Base-by-base conservation (phyloP, 2,888 invertebrate genomes). In the Scaptomyza cyrtandrae region DNA sequence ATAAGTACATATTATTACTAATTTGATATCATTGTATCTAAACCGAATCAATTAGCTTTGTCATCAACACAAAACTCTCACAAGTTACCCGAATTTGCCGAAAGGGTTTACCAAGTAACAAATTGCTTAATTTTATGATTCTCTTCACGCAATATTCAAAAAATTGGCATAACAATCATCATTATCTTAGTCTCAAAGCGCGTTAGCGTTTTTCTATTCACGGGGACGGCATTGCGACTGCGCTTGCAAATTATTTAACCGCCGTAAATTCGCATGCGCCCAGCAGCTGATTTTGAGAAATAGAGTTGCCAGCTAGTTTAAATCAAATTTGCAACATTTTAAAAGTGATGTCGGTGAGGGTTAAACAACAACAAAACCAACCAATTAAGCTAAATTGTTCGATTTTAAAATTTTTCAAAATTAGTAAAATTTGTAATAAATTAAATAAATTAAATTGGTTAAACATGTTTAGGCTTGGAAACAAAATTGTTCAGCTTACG, bases 161-260 rank as follows among this genome's bases (percentile, higher is more conserved):
- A 59, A 53, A 49, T 10, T 56, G 39, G 54, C 57, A 55, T 60
- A 60, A 70, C 53, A 53, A 44, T 10, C 14, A 43, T 52, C 16
- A 35, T n/a, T n/a, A 37, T 58, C 6, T 41, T 14, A 24, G 1
- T 29, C 6, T 41, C 13, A 35, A 24, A 53, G 58, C 61, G 59
- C 67, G 49, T 56, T 50, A 44, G 29, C 29, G 48, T 57, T 35
- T 49, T 46, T 52, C 35, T 35, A 44, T 68, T 76, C 55, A 57
- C 75, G 76, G 58, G 63, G 62, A 64, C 79, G 57, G 55, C 80
- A 79, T 75, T 79, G 79, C 79, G 79, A 79, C 79, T 79, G 79
- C 79, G 75, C 62, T 68, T 67, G 70, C 73, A 70, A 75, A 65
- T 61, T 54, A 49, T 57, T 44, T 64, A 72, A 72, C 76, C 57